Base-by-base conservation (phyloP, 1,140 invertebrate species). In the Temnothorax nylanderi region DNA sequence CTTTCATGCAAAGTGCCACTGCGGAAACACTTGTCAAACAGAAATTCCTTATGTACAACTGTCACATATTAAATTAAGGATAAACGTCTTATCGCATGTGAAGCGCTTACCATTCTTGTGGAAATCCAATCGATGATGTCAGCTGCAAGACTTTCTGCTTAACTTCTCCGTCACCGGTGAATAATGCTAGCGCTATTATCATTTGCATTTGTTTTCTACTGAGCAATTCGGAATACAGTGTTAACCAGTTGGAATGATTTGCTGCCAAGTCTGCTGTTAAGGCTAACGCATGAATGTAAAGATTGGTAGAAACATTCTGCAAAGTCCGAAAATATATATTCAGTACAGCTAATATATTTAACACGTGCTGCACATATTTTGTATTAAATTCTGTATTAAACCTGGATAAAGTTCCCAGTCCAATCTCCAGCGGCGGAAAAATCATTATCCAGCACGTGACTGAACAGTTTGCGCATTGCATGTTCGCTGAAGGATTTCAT, bases 161-260 rank as follows among this genome's bases (percentile, higher is more conserved):
- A 10, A 96, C 94, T 44, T 95, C 91, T 71, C 89, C 91, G 11
- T 95, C 94, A 13, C 96, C 95, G 6, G 92, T 94, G 87, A 95
- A 96, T 16, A 96, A 92, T 16, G 95, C 95, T 58, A 95, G 89
- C 8, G 96, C 96, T 49, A 96, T 92, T 11, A 95, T 93, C 91
- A 95, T 95, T 88, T 96, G 95, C 13, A 96, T 94, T 90, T 96
- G 94, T 88, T 94, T 95, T 7, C 94, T 94, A 80, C 94, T 88
- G 60, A 96, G 91, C 18, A 96, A 86, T 78, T 96, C 94, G 16
- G 92, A 91, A 80, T 95, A 95, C 16, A 96, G 85, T 21, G 94
- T 93, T 34, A 95, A 84, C 96, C 96, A 96, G 54, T 93, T 89
- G 0, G 93, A 91, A 92, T 95, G 92, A 76, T 95, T 92, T 47